phyloP scores from a whole-genome alignment of 1,140 invertebrate species.

The Euura lappo region DNA sequence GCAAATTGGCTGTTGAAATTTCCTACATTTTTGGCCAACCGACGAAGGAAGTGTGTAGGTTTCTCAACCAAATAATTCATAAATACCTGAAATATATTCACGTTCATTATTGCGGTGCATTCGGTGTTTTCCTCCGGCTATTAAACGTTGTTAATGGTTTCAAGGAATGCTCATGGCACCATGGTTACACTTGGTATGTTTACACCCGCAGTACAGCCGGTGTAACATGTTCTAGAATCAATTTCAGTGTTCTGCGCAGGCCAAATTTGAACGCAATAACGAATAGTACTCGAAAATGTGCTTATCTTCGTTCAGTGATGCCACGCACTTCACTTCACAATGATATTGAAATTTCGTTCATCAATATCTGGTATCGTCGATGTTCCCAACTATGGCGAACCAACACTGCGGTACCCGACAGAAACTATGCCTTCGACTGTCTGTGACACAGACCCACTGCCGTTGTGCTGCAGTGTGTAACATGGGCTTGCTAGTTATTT shows the following conservation, averaged over 20 bases:
- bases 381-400: no score
- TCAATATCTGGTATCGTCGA: no score
- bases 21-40: no score
- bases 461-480: not conserved
- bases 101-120: constrained; percentile 2
- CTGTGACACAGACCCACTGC: not conserved
- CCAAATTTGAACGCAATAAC: no score
- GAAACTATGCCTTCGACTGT: no score
- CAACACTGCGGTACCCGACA: no score
- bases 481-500: not conserved
- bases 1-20: no score
- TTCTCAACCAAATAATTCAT: not conserved
- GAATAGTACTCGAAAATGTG: no score
- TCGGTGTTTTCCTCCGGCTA: not conserved
- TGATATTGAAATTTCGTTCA: no score
- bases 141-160: not conserved
- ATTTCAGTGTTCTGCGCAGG: no score
- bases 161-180: not conserved
- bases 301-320: no score
- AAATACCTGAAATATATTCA: not conserved
- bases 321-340: no score
- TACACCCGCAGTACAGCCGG: not conserved
- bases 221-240: not conserved
- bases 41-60: not conserved
- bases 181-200: not conserved